phyloP scores from a whole-genome alignment of 30 jellyfish, hydroid and myxozoan genomes.

The Rhopilema esculentum region DNA sequence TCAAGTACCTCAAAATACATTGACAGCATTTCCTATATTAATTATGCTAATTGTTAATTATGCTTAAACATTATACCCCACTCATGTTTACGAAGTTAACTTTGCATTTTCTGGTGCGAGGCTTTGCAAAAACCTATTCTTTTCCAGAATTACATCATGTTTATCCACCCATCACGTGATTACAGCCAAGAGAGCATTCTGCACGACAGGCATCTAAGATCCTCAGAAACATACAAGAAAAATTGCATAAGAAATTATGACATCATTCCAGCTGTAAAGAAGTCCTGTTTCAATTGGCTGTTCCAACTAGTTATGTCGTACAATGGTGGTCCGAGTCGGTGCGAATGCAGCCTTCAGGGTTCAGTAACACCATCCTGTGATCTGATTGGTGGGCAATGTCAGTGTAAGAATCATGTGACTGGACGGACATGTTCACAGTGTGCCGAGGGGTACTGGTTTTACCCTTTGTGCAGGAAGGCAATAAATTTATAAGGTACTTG shows the following conservation, averaged over 20 bases:
- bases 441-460: constrained; percentile 64
- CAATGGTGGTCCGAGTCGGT: constrained; percentile 60
- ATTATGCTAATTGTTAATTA: no score
- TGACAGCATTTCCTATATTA: no score
- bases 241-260: constrained; percentile 22
- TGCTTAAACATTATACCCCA: no score
- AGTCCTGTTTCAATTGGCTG: constrained; percentile 30
- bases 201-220: background rate
- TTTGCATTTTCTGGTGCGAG: background rate
- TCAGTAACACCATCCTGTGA: constrained; percentile 61
- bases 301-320: constrained; percentile 51
- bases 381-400: constrained; percentile 88
- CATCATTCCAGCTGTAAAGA: background rate
- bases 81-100: no score
- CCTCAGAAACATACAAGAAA: constrained; percentile 10
- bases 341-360: constrained; percentile 86
- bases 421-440: constrained; percentile 87
- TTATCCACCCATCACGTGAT: constrained; percentile 6
- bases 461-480: constrained; percentile 74
- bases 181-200: background rate
- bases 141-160: constrained; percentile 27
- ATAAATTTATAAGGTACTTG: constrained; percentile 11
- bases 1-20: no score
- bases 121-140: background rate
- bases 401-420: constrained; percentile 73